Base-by-base conservation (phyloP, 2,888 invertebrate genomes). In the Myopa testacea region DNA sequence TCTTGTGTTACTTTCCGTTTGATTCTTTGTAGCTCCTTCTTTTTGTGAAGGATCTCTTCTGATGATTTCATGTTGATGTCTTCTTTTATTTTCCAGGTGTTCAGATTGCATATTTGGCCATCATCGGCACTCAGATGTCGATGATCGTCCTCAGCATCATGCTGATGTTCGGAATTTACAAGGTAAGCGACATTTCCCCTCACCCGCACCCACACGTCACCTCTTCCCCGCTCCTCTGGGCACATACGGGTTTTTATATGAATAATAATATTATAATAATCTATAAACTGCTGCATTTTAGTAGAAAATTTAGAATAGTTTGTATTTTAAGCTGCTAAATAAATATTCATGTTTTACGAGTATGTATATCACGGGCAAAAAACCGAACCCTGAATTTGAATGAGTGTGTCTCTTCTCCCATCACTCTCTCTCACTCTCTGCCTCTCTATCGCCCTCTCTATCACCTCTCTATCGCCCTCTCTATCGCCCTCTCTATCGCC, bases 71-170 rank as follows among this genome's bases (percentile, higher is more conserved):
- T 72, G 16, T 40, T 60, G n/a, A n/a, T n/a, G 52, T 37, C 63
- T 55, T 37, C 19, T 70, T 70, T 19, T 37, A 65, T 7, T 65
- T 77, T 93, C 70, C 92, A 94, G 94, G 94, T 90, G 94, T 94
- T 85, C 94, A 94, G 91, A 94, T 94, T 89, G 94, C 94, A 82
- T 94, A 94, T 89, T 91, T 93, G 84, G 94, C 94, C 84, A 94
- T 94, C 84, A 94, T 94, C 88, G 94, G 94, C 86, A 94, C 94
- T 70, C 94, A 94, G 89, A 92, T 94, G 90, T 94, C 94, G 85
- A 94, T 94, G 93, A 93, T 94, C 81, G 90, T 93, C 78, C 90
- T 94, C 77, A 94, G 94, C 87, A 91, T 94, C 89, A 91, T 93
- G 84, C 90, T 94, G 78, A 91, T 94, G 84, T 92, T 93, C 88